A percentile compares a stretch with the other conserved stretches of the same genome.
These are phyloP conservation scores for Venustoraphidia nigricollis DNA, from an alignment of 2,888 invertebrate species.

Conservation along the genomic window DNA sequence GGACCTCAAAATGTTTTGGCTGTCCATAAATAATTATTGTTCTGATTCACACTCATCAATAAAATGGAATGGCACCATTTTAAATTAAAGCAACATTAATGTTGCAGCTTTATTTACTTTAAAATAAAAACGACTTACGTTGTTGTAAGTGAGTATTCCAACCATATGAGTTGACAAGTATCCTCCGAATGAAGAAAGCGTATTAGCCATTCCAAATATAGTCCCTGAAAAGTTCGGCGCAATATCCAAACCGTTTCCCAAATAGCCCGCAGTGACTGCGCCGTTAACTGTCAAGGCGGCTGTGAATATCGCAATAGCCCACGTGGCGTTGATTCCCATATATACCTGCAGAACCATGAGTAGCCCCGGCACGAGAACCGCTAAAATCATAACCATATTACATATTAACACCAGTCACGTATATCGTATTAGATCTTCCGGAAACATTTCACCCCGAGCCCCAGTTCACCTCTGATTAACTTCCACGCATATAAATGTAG, in stretches of 20 bases:
- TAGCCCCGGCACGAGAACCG: conserved; percentile 45
- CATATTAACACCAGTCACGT: neutral
- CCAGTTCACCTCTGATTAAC: no score
- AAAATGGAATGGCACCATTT: no score
- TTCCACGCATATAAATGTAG: no score
- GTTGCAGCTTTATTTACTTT: no score
- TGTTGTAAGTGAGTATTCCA: conserved; percentile 53
- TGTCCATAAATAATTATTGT: no score
- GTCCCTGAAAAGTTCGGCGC: conserved; percentile 82
- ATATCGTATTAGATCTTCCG: no score
- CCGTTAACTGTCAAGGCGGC: conserved; percentile 69
- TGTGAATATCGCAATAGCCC: conserved; percentile 66
- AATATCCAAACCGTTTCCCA: conserved; percentile 74
- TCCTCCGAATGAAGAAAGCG: conserved; percentile 67
- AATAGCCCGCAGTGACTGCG: conserved; percentile 71
- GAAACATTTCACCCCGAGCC: no score
- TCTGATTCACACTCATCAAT: no score
- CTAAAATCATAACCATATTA: conserved; percentile 22
- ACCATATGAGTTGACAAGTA: conserved; percentile 72
- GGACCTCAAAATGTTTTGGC: no score
- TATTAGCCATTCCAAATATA: conserved; percentile 80
- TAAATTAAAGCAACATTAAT: no score
- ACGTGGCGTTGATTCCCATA: conserved; percentile 49
- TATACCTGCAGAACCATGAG: conserved; percentile 62
- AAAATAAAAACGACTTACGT: conserved; percentile 41